Conservation (phyloP, 2,797 vertebrate genomes). For the Phataginus tricuspis region DNA sequence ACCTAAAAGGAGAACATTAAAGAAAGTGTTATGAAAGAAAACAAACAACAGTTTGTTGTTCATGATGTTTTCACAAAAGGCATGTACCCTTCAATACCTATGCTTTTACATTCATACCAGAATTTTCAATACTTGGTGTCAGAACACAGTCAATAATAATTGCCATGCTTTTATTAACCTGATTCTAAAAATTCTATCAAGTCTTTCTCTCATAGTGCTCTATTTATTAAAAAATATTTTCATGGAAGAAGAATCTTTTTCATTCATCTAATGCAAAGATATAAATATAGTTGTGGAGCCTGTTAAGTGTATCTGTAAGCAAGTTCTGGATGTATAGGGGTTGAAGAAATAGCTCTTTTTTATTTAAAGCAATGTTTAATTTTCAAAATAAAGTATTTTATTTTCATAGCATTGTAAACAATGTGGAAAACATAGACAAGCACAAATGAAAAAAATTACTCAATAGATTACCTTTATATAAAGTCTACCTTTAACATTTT, state of each 20-base stretch:
- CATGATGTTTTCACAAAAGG: not conserved
- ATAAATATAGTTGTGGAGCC: not conserved
- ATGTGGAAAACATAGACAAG: not conserved
- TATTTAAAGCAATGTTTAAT: slow-evolving; percentile 12
- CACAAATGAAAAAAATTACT: not conserved
- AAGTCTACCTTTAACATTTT: not conserved
- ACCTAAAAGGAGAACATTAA: not conserved
- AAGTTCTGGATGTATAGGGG: not conserved
- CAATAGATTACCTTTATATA: not conserved
- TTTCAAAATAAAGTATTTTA: not conserved
- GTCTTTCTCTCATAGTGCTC: not conserved
- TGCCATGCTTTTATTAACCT: not conserved
- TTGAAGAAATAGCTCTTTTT: not conserved
- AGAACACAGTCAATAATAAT: not conserved
- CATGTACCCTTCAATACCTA: not conserved
- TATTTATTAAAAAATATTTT: not conserved
- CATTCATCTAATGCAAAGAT: not conserved
- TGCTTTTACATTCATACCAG: not conserved
- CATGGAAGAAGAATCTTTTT: not conserved
- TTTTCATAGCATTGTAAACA: not conserved
- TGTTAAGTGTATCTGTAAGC: not conserved
- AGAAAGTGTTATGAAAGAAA: not conserved
- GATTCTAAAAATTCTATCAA: not conserved
- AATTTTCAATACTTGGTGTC: not conserved
- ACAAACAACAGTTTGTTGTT: not conserved